These are phyloP conservation scores for Cheilosia impressa DNA, from an alignment of 2,888 invertebrate species.

Conservation along the genomic window DNA sequence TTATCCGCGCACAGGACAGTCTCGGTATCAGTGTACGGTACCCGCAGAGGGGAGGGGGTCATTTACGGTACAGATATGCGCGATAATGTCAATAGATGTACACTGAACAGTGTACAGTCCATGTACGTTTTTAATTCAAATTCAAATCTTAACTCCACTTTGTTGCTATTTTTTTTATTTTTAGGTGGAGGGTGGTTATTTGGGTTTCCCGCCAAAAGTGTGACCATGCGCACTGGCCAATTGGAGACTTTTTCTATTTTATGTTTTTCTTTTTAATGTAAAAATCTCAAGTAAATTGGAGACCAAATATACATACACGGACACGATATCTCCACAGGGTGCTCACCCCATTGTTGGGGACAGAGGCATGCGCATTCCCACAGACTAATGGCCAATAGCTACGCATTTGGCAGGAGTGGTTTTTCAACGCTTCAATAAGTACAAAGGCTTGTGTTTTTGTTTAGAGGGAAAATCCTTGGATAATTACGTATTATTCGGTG, in stretches of 20 bases:
- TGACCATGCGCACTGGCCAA: slow-evolving; percentile 42
- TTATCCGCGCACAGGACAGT: slow-evolving; percentile 12
- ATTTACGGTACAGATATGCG: slow-evolving; percentile 29
- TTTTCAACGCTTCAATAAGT: slow-evolving; percentile 72
- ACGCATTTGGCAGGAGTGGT: slow-evolving; percentile 75
- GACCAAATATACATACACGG: slow-evolving; percentile 38
- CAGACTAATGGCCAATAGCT: slow-evolving; percentile 73
- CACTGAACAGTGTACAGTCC: too few relatives aligned
- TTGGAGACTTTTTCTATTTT: slow-evolving; percentile 65
- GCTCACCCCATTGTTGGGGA: slow-evolving; percentile 51
- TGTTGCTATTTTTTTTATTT: neutral
- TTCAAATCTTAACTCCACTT: neutral
- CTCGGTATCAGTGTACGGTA: neutral
- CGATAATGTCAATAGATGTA: slow-evolving; percentile 29
- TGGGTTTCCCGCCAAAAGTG: slow-evolving; percentile 66
- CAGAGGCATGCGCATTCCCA: slow-evolving; percentile 63
- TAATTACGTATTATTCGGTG: slow-evolving; percentile 66
- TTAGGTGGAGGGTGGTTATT: neutral
- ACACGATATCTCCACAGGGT: slow-evolving; percentile 3
- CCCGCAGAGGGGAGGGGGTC: neutral
- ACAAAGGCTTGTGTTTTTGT: slow-evolving; percentile 75
- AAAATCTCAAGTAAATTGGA: slow-evolving; percentile 50
- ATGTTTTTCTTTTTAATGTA: neutral
- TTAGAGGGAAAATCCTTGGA: slow-evolving; percentile 74
- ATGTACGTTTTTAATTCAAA: slow-evolving; percentile 14